Base-by-base conservation (phyloP, 2,888 invertebrate genomes). In the Rhingia campestris region DNA sequence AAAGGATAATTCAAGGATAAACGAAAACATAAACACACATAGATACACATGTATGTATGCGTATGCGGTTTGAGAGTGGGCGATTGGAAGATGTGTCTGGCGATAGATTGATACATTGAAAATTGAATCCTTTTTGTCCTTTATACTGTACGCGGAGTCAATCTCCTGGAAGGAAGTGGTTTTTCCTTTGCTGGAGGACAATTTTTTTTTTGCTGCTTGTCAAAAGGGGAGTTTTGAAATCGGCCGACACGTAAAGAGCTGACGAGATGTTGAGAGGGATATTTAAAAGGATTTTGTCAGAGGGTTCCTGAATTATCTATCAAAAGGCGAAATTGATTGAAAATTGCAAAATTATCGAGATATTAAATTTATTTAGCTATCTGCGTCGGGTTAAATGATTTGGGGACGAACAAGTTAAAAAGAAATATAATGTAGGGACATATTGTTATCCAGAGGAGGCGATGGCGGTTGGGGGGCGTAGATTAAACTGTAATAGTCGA, bases 1-100 rank as follows among this genome's bases (percentile, higher is more conserved):
- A 84, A 80, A 84, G 84, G 79, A 84, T 84, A 84, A 84, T 84
- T 84, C 70, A 80, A 75, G 79, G 75, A 84, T 84, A 84, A 84
- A 70, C 74, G 84, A 74, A 84, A 76, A 82, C 54, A 76, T 81
- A 39, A 56, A 51, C 35, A 7, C 14, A 43, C 35, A 58, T 56
- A 53, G 63, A 54, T 43, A 56, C 47, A 59, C 47, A 12, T 14
- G 47, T 22, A 22, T 22, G 22, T 2, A 2, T 14, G 1, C 14
- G 3, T 12, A 39, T 22, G 4, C 6, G 51, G 49, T 22, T 22
- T 22, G 22, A 22, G 22, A 22, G 43, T 61, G 33, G 63, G 47
- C 10, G 39, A 51, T 5, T 30, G 35, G 39, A 49, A 56, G 82
- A 73, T 82, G 77, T 77, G 84, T 75, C 84, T 84, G 79, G 69